Evolutionary conservation across 2,888 invertebrate genomes (phyloP), one percentile per base, ranked within the genome.

Genomic region (Calliopum simillimum): DNA sequence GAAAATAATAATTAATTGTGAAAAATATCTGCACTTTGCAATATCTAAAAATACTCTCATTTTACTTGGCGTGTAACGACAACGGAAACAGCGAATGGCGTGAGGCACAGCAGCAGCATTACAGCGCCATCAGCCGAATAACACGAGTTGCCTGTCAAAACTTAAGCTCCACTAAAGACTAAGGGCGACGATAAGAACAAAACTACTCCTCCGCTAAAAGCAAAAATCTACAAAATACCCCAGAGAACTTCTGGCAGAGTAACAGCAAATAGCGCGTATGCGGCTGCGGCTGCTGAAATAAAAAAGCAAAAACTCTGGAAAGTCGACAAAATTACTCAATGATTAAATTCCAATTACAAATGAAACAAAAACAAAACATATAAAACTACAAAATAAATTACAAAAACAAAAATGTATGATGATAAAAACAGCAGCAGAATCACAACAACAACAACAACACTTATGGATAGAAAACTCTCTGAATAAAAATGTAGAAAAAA

Each of bases 261-360:
- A n/a, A 25, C 56, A n/a, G n/a, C 56, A 25, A 14, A 19, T 19
- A n/a, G 11, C 14, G 5, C 2, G 33, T 8, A 33, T 33, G n/a
- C n/a, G n/a, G n/a, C n/a, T 33, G 33, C 5, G 33, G 33, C 33
- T 33, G 33, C 33, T 33, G 33, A 33, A 33, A 8, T 33, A 33
- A 33, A n/a, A 33, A 16, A 59, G 3, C 16, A 51, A 23, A 11
- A 43, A 53, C 43, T 33, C 61, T 51, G 51, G 53, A 71, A 63
- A 64, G 59, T 65, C 68, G 33, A 51, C 67, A 61, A 46, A 69
- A 71, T 70, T 70, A 23, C 69, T 69, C 74, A 69, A 72, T 76
- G 76, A 77, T 76, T 76, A 76, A 73, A 72, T 75, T 73, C 73
- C 74, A 73, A 77, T 72, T 69, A 58, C 59, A 65, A 63, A 65